These are phyloP conservation scores for Tetragnatha versicolor DNA, from an alignment of 1,140 invertebrate species.

Conservation along the genomic window DNA sequence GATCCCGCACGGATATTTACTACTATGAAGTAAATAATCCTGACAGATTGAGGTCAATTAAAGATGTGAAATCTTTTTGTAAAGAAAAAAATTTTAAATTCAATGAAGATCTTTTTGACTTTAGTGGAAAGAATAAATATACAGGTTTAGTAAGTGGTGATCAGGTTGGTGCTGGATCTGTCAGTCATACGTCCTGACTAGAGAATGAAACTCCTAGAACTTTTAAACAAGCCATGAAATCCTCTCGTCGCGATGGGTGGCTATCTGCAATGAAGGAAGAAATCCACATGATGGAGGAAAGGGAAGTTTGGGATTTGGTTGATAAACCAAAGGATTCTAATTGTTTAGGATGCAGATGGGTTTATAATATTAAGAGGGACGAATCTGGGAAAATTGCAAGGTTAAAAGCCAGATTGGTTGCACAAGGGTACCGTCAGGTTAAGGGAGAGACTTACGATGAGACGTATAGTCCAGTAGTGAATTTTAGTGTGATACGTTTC, in stretches of 20 bases:
- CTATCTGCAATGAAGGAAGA: constrained; percentile 34
- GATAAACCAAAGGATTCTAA: background rate
- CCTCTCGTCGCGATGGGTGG: background rate
- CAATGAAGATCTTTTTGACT: background rate
- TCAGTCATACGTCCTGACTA: background rate
- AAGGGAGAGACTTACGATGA: background rate
- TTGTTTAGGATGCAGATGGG: constrained; percentile 6
- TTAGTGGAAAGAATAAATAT: background rate
- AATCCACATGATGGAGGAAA: background rate
- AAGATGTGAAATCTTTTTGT: background rate
- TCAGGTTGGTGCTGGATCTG: background rate
- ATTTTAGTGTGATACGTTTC: background rate
- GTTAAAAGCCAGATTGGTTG: constrained; percentile 2
- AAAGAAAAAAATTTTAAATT: background rate
- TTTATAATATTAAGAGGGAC: constrained; percentile 19
- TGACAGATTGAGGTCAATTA: background rate
- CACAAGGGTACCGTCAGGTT: background rate
- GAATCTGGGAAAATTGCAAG: background rate
- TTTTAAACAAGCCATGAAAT: background rate
- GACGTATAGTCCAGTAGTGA: background rate
- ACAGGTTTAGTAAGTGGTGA: background rate
- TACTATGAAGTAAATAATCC: background rate
- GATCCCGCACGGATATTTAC: background rate
- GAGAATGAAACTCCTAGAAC: background rate
- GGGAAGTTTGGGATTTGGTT: background rate